phyloP scores from a whole-genome alignment of 92 coral and sea anemone species.

The Ricordea florida region DNA sequence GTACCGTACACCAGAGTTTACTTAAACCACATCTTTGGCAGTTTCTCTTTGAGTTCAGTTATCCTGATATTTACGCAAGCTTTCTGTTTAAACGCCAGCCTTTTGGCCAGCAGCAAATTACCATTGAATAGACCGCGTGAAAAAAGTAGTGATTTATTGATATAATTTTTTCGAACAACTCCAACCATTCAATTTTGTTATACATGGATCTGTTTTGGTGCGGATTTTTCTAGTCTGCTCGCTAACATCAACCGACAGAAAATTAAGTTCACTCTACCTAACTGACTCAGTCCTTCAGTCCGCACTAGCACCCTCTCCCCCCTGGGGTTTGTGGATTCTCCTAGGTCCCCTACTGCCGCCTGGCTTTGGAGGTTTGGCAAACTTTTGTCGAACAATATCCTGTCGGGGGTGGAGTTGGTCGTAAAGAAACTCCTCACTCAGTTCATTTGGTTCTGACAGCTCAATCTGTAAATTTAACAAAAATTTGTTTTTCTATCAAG shows the following conservation, averaged over 20 bases:
- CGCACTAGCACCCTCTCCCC: conserved; percentile 18
- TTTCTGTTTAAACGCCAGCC: no score
- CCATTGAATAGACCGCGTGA: no score
- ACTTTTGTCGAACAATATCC: conserved; percentile 88
- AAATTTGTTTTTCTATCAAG: no score
- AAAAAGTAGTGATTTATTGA: background rate
- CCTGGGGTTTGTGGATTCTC: conserved; percentile 61
- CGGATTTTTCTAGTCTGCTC: background rate
- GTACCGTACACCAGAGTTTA: no score
- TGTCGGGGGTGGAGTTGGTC: conserved; percentile 94
- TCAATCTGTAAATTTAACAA: conserved; percentile 71
- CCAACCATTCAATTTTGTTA: no score
- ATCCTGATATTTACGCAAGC: no score
- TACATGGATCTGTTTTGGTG: no score
- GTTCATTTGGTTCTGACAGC: conserved; percentile 78
- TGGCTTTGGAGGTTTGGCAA: conserved; percentile 94
- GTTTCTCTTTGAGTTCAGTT: no score
- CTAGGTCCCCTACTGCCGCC: conserved; percentile 85
- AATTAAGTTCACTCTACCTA: background rate
- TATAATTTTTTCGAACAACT: no score
- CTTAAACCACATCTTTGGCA: no score
- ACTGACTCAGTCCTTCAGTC: background rate
- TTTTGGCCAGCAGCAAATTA: no score
- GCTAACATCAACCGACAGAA: background rate
- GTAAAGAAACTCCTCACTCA: conserved; percentile 79